Evolutionary conservation across 2,888 invertebrate species (phyloP).

Genomic region (Prosopocoilus inquinatus): DNA sequence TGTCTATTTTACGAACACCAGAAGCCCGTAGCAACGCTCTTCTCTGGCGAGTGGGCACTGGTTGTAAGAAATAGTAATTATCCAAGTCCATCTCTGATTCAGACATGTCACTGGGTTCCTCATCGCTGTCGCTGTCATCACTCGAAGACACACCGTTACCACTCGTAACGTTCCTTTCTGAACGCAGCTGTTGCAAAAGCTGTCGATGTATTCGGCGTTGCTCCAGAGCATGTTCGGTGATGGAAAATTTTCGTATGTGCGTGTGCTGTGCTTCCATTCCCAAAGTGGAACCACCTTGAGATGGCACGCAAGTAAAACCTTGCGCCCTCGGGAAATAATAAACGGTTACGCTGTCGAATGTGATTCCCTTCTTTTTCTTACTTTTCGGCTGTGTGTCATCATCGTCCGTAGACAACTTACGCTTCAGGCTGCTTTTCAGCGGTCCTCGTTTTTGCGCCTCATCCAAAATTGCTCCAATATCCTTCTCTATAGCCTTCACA

Average conservation of each 20-base stretch:
- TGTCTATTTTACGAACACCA: conserved; percentile 91
- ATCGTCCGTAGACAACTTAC: conserved; percentile 54
- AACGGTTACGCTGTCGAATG: conserved; percentile 89
- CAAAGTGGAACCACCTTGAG: conserved; percentile 85
- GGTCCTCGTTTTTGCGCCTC: conserved; percentile 36
- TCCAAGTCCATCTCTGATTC: conserved; percentile 86
- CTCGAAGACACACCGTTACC: conserved; percentile 55
- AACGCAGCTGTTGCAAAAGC: conserved; percentile 68
- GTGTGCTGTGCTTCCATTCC: conserved; percentile 83
- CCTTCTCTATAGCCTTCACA: conserved; percentile 25
- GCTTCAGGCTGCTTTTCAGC: conserved; percentile 68
- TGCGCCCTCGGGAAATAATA: conserved; percentile 93
- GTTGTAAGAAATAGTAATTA: conserved; percentile 87
- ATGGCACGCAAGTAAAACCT: conserved; percentile 89
- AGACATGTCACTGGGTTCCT: conserved; percentile 76
- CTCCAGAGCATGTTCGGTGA: conserved; percentile 86
- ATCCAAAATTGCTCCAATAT: conserved; percentile 34
- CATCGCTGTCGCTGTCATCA: conserved; percentile 82
- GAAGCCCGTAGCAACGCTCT: conserved; percentile 85
- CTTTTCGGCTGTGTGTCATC: conserved; percentile 50
- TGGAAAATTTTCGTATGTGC: conserved; percentile 73
- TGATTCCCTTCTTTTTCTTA: conserved; percentile 77
- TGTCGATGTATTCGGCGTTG: conserved; percentile 84
- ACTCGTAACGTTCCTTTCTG: conserved; percentile 59
- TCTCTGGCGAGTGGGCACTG: conserved; percentile 89